Conservation (phyloP, 2,888 invertebrate species). For the Abrostola tripartita region DNA sequence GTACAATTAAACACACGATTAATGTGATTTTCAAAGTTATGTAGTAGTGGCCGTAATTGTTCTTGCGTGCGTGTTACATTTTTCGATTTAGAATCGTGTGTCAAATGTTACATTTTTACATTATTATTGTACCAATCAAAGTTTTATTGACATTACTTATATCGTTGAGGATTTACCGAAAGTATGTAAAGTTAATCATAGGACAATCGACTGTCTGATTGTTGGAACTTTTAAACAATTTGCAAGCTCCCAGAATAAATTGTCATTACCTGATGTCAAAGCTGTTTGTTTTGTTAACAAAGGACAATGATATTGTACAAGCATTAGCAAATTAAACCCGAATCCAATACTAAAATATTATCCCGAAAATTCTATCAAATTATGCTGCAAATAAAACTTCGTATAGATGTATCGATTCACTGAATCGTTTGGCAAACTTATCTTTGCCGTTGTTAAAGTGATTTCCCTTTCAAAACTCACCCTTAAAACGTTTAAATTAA, state of each 20-base stretch:
- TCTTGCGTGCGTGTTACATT: no score
- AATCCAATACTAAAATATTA: conserved; percentile 11
- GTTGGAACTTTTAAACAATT: not conserved
- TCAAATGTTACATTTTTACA: no score
- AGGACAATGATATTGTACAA: not conserved
- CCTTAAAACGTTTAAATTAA: conserved; percentile 15
- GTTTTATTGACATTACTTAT: no score
- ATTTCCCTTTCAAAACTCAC: conserved; percentile 12
- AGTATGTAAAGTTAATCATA: no score
- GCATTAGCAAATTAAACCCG: conserved; percentile 29
- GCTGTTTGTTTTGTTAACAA: conserved; percentile 8
- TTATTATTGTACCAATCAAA: no score
- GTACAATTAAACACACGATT: no score
- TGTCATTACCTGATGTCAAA: conserved; percentile 21
- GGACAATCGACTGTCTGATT: no score
- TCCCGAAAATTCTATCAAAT: conserved; percentile 28
- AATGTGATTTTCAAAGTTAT: no score
- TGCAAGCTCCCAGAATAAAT: conserved; percentile 20
- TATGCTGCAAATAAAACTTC: conserved; percentile 43
- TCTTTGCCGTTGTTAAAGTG: not conserved
- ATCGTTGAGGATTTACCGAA: no score
- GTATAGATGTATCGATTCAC: conserved; percentile 52
- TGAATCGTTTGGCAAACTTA: conserved; percentile 31
- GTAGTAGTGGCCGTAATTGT: no score
- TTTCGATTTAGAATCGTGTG: no score